Percentiles rank a stretch among this genome's conserved stretches.
These are phyloP conservation scores for Galendromus occidentalis DNA, from an alignment of 1,140 invertebrate genomes.

Conservation along the genomic window DNA sequence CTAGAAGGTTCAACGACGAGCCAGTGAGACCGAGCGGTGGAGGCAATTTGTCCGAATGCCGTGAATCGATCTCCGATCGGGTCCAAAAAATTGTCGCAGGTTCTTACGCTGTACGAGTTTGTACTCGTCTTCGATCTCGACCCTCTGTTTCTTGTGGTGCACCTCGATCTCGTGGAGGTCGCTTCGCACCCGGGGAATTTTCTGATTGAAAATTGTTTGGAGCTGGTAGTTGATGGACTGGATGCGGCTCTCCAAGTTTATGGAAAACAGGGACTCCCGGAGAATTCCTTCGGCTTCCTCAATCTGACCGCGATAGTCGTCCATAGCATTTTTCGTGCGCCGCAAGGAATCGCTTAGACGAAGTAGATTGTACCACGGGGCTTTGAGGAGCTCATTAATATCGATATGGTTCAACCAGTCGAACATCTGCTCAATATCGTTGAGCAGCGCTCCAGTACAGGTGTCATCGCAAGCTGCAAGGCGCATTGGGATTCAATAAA, in stretches of 20 bases:
- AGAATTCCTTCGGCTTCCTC: conserved; percentile 19
- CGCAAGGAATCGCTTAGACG: conserved; percentile 28
- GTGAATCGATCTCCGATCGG: no score
- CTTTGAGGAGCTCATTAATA: conserved; percentile 43
- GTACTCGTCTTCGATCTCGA: conserved; percentile 3
- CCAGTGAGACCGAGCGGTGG: no score
- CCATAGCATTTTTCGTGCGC: conserved; percentile 27
- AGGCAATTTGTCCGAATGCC: no score
- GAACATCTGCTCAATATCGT: conserved; percentile 43
- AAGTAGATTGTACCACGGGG: conserved; percentile 44
- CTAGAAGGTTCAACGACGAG: not conserved
- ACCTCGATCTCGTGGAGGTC: not conserved
- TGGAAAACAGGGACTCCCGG: conserved; percentile 15
- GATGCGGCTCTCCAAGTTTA: conserved; percentile 5
- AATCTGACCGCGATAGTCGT: conserved; percentile 21
- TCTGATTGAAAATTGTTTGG: not conserved
- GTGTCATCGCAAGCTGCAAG: conserved; percentile 65
- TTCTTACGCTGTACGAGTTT: not conserved
- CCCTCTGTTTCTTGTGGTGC: not conserved
- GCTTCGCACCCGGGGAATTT: not conserved
- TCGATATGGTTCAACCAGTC: conserved; percentile 34
- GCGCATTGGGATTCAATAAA: not conserved
- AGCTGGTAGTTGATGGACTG: not conserved
- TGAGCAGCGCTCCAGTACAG: conserved; percentile 61
- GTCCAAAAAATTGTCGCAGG: not conserved